Percentiles rank a stretch among this genome's conserved stretches.
Conservation (phyloP, 2,113 vertebrate genomes). For the Esox niger region DNA sequence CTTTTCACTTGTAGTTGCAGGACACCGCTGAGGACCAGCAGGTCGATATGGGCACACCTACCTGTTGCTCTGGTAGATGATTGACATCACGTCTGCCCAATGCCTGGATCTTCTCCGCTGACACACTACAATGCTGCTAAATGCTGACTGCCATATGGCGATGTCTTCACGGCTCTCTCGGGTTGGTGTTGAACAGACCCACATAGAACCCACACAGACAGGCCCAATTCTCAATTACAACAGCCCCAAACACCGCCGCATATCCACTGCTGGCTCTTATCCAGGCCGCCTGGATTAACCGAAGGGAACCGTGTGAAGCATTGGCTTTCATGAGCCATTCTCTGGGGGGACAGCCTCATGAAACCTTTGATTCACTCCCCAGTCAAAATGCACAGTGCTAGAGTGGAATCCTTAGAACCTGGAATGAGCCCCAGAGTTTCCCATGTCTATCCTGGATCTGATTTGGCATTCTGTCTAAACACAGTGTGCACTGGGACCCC, state of each 20-base stretch:
- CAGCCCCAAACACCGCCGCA: too few species aligned
- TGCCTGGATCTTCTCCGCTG: conserved; percentile 20
- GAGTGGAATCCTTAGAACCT: conserved; percentile 15
- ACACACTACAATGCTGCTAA: neutral
- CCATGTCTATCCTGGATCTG: conserved; percentile 16
- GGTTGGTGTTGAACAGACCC: too few species aligned
- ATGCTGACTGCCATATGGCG: neutral
- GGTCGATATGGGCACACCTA: too few species aligned
- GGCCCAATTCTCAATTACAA: too few species aligned
- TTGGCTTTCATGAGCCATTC: conserved; percentile 21
- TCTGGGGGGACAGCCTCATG: neutral
- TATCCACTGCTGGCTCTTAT: too few species aligned
- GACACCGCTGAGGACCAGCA: too few species aligned
- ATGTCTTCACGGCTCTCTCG: too few species aligned
- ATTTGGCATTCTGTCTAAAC: too few species aligned
- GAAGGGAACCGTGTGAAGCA: conserved; percentile 17
- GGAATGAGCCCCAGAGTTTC: conserved; percentile 35
- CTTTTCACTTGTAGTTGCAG: too few species aligned
- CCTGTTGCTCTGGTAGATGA: neutral
- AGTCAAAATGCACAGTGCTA: conserved; percentile 19
- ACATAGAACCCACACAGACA: too few species aligned
- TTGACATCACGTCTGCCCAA: conserved; percentile 25
- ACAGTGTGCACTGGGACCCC: too few species aligned
- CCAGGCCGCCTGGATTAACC: neutral
- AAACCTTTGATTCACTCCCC: conserved; percentile 37